Percentiles rank a stretch among this genome's conserved stretches.
phyloP scores from a whole-genome alignment of 2,113 vertebrate species.

The Sinocyclocheilus maitianheensis region DNA sequence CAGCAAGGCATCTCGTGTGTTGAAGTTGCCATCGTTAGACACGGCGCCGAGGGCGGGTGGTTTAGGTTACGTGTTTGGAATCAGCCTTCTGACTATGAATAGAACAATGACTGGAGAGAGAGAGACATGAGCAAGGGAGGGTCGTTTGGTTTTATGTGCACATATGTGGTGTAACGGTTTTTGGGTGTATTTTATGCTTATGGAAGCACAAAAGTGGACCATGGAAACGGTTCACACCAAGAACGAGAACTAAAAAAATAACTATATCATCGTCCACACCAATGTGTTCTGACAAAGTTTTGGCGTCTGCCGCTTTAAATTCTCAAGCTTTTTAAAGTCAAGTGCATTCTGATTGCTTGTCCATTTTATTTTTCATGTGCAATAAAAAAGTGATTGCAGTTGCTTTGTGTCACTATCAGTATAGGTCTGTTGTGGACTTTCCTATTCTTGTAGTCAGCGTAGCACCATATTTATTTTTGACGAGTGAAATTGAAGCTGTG shows the following conservation, averaged over 20 bases:
- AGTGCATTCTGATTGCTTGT: too few species aligned
- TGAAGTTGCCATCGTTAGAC: constrained; percentile 45
- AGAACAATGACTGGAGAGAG: constrained; percentile 13
- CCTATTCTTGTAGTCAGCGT: too few species aligned
- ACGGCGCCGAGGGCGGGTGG: constrained; percentile 24
- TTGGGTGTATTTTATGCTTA: not conserved
- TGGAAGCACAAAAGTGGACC: not conserved
- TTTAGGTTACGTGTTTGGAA: constrained; percentile 45
- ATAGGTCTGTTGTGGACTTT: too few species aligned
- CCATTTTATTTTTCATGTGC: too few species aligned
- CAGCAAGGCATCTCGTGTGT: constrained; percentile 25
- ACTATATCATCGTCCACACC: not conserved
- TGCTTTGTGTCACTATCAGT: too few species aligned
- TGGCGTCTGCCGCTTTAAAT: too few species aligned
- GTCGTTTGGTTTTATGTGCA: not conserved
- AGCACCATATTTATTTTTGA: too few species aligned
- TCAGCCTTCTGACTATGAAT: constrained; percentile 24
- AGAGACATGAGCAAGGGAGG: not conserved
- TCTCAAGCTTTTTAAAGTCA: too few species aligned
- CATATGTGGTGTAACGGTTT: not conserved
- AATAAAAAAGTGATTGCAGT: too few species aligned
- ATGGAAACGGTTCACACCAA: not conserved
- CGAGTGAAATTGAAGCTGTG: too few species aligned
- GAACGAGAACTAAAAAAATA: not conserved
- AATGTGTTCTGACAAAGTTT: too few species aligned